Evolutionary conservation across 2,113 vertebrate genomes (phyloP).

Genomic region (Eulemur rufifrons): DNA sequence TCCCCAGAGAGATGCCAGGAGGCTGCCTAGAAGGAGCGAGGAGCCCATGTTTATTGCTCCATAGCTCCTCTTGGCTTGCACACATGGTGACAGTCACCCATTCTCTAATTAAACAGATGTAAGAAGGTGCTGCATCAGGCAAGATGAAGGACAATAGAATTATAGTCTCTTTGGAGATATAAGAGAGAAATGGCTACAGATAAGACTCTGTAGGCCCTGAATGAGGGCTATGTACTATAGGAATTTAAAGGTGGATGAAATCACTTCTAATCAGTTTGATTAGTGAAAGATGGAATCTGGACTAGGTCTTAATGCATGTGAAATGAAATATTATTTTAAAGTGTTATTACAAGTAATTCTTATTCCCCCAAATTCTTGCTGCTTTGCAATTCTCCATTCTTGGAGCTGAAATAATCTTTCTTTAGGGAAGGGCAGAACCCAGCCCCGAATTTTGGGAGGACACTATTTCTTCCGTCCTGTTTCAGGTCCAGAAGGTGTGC

Average conservation of each 20-base stretch:
- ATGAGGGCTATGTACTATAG: not conserved
- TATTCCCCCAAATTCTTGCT: not conserved
- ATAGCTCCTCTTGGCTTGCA: not conserved
- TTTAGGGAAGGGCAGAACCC: not conserved
- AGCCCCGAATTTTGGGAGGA: not conserved
- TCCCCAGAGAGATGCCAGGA: not conserved
- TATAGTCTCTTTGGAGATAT: not conserved
- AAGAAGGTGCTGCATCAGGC: not conserved
- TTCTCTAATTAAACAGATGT: not conserved
- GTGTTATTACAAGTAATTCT: not conserved
- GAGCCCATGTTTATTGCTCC: not conserved
- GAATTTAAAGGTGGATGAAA: not conserved
- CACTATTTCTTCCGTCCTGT: not conserved
- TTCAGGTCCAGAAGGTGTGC: not conserved
- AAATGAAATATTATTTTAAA: conserved; percentile 24
- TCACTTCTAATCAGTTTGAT: not conserved
- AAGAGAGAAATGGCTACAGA: not conserved
- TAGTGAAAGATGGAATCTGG: not conserved
- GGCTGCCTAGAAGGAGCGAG: not conserved
- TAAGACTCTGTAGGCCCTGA: not conserved
- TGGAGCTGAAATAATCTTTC: not conserved
- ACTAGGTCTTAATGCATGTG: not conserved
- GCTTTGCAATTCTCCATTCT: not conserved
- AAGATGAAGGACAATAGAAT: not conserved
- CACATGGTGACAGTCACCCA: not conserved